Conservation (phyloP, 2,797 vertebrate species). For the Acipenser oxyrinchus region DNA sequence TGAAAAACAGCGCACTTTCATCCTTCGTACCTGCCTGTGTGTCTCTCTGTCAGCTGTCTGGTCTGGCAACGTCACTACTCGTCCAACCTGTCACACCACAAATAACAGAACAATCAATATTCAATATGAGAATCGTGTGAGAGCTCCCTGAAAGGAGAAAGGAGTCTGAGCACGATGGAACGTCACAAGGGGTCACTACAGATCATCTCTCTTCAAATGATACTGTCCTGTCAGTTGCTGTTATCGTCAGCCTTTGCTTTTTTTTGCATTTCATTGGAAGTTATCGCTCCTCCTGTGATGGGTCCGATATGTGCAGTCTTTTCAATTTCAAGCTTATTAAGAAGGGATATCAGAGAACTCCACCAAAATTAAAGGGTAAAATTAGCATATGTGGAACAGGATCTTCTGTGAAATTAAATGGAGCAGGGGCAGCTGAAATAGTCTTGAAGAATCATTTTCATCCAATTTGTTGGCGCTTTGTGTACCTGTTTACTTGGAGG, state of each 20-base stretch:
- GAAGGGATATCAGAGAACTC: conserved; percentile 40
- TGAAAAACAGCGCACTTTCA: too few relatives aligned
- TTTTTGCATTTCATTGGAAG: conserved; percentile 37
- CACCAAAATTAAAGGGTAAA: conserved; percentile 58
- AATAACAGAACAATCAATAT: too few relatives aligned
- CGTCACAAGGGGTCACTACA: too few relatives aligned
- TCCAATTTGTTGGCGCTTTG: conserved; percentile 27
- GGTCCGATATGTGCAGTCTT: conserved; percentile 42
- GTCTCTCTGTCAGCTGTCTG: too few relatives aligned
- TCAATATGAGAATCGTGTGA: too few relatives aligned
- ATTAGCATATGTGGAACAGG: conserved; percentile 55
- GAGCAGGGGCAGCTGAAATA: conserved; percentile 35
- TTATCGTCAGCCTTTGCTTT: conserved; percentile 35
- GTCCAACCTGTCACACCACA: too few relatives aligned
- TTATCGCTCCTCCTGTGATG: conserved; percentile 42
- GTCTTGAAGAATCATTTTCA: conserved; percentile 27
- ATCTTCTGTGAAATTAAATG: conserved; percentile 54
- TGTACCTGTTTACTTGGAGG: conserved; percentile 39
- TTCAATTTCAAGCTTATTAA: conserved; percentile 72
- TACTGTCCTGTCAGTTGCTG: conserved; percentile 34
- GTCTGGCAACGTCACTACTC: too few relatives aligned
- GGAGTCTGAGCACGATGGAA: too few relatives aligned
- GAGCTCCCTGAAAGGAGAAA: too few relatives aligned
- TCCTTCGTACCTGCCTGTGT: too few relatives aligned
- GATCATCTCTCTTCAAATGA: too few relatives aligned